Evolutionary conservation across 2,797 vertebrate species (phyloP), one percentile per base, ranked within the genome.

Genomic region (Poliocrania exsul): DNA sequence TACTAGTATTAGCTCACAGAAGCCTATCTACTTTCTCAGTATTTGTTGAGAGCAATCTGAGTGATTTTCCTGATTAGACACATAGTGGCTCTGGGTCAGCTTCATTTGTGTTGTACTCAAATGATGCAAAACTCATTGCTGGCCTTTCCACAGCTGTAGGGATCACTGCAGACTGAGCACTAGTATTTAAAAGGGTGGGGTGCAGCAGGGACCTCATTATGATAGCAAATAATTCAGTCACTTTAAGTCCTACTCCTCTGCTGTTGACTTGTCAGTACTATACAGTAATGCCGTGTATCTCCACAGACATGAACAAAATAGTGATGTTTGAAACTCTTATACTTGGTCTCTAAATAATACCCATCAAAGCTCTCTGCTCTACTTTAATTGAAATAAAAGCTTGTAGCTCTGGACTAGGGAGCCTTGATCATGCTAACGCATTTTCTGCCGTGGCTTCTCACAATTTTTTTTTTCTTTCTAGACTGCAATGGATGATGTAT

Each of bases 401-500:
- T 46, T 66, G 5, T 90, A 51, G 13, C 5, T 62, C 4, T 65
- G 26, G 9, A 11, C 11, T 64, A 46, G 24, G 20, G 11, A 40
- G 35, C 46, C 35, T 58, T 90, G 23, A 37, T 74, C 6, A 15
- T 58, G 14, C 25, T 44, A 84, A 37, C 10, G 12, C 23, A 13
- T 65, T 14, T 46, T 83, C 12, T 57, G 21, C 38, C 6, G 10
- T 24, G 25, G 20, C 29, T 65, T 90, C 72, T 89, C 46, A 91
- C 28, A 62, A 56, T 3, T 7, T 47, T 16, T 37, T 74, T 74
- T 86, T 58, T 61, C n/a, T 92, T 88, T 53, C 75, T 94, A 99
- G 99, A 95, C 97, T 89, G 61, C 98, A 91, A 93, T 98, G 2
- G 98, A 91, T 93, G 98, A 99, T 84, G 96, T 99, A 57, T 98